phyloP scores from a whole-genome alignment of 2,113 vertebrate genomes.

The human region DNA sequence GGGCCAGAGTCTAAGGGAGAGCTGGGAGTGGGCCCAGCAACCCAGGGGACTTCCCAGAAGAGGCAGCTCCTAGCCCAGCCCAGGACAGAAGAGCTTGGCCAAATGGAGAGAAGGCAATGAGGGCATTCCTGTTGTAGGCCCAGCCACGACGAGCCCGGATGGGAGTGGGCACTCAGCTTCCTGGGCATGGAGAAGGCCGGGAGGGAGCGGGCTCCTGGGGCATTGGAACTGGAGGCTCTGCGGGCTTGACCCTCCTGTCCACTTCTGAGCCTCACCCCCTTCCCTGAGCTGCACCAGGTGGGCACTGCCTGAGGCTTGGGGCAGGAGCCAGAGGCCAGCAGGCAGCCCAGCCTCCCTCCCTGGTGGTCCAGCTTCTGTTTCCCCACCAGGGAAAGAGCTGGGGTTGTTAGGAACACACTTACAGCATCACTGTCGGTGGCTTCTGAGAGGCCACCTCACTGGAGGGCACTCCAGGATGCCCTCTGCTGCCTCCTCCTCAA shows the following conservation, averaged over 20 bases:
- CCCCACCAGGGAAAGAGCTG: neutral
- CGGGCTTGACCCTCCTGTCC: neutral
- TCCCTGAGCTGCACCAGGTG: neutral
- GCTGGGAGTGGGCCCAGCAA: neutral
- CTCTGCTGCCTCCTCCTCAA: fast-evolving
- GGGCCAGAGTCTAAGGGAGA: fast-evolving
- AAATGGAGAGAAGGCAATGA: neutral
- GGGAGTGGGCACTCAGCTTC: neutral
- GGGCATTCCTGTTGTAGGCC: neutral
- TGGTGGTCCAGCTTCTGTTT: neutral
- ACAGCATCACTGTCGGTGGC: neutral
- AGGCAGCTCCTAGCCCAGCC: neutral
- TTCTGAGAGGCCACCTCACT: neutral
- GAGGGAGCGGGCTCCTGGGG: too few species aligned
- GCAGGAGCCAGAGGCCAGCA: neutral
- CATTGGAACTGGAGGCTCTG: neutral
- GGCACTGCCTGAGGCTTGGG: neutral
- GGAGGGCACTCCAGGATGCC: neutral
- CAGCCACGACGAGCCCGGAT: fast-evolving
- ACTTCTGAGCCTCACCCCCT: neutral
- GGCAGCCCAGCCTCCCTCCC: neutral
- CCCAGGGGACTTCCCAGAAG: neutral
- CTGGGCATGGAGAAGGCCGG: neutral
- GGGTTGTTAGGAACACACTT: too few species aligned
- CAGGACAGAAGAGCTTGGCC: neutral